phyloP scores from a whole-genome alignment of 1,140 invertebrate genomes.

The Calephelis nemesis region DNA sequence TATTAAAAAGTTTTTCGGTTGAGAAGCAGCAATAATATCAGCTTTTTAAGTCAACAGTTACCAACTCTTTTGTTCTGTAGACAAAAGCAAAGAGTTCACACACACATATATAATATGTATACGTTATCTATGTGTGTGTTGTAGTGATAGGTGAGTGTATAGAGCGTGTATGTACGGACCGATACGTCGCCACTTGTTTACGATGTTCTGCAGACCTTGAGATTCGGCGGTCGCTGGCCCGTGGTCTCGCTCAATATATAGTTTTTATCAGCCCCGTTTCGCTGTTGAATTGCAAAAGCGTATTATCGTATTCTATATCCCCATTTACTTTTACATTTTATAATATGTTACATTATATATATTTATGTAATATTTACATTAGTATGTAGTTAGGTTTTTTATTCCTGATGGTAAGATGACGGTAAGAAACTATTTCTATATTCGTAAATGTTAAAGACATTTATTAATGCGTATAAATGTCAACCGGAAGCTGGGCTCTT shows the following conservation, averaged over 20 bases:
- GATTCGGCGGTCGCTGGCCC: conserved; percentile 72
- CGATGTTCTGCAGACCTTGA: conserved; percentile 69
- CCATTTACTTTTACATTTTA: conserved; percentile 8
- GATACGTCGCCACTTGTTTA: conserved; percentile 64
- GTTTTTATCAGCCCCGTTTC: conserved; percentile 50
- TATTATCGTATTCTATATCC: conserved; percentile 22
- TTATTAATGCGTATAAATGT: too few species aligned
- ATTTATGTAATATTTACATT: not conserved
- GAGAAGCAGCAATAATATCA: not conserved
- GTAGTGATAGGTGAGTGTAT: conserved; percentile 10
- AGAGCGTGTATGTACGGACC: conserved; percentile 23
- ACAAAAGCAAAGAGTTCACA: conserved; percentile 1
- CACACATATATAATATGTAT: not conserved
- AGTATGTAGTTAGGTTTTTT: too few species aligned
- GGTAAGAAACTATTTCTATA: too few species aligned
- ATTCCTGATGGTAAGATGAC: too few species aligned
- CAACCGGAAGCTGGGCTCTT: too few species aligned
- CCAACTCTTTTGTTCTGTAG: conserved; percentile 1
- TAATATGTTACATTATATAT: conserved; percentile 5
- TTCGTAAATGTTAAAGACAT: too few species aligned
- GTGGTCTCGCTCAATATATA: conserved; percentile 50
- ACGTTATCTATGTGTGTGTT: conserved; percentile 1
- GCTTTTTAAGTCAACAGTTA: not conserved
- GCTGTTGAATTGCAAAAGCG: conserved; percentile 24
- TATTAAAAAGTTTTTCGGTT: too few species aligned